These are phyloP conservation scores for Vulpes vulpes DNA, from an alignment of 2,113 vertebrate genomes.

Conservation along the genomic window DNA sequence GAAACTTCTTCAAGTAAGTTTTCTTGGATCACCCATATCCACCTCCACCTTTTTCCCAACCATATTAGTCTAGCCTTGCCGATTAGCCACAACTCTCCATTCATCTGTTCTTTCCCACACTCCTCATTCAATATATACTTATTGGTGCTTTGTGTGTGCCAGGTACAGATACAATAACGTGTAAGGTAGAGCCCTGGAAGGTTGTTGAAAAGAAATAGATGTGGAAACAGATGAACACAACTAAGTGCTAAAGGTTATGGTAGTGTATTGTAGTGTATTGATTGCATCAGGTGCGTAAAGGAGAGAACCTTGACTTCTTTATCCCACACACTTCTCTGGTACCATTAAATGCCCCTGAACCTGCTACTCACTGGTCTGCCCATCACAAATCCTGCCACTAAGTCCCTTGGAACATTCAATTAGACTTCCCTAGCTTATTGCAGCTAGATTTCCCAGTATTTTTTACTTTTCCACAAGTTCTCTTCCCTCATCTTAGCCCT, in stretches of 20 bases:
- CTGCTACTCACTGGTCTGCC: background rate
- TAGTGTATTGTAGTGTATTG: background rate
- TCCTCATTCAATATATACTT: background rate
- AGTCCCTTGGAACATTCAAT: background rate
- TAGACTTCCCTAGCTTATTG: background rate
- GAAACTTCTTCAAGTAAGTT: conserved; percentile 14
- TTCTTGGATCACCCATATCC: background rate
- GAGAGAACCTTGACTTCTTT: background rate
- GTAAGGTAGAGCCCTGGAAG: background rate
- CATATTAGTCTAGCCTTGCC: background rate
- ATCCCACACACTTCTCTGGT: background rate
- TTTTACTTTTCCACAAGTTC: background rate
- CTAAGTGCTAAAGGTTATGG: background rate
- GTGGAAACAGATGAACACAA: background rate
- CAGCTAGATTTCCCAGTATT: background rate
- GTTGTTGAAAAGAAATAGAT: background rate
- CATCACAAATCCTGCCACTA: background rate
- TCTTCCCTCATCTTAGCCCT: background rate
- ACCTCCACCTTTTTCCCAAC: background rate
- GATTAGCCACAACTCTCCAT: background rate
- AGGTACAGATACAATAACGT: background rate
- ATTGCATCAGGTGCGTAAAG: too few species aligned
- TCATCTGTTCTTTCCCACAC: background rate
- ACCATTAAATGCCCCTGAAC: background rate
- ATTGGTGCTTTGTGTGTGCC: background rate